Conservation (phyloP, 1,140 invertebrate species). For the Drosophila watanabei region DNA sequence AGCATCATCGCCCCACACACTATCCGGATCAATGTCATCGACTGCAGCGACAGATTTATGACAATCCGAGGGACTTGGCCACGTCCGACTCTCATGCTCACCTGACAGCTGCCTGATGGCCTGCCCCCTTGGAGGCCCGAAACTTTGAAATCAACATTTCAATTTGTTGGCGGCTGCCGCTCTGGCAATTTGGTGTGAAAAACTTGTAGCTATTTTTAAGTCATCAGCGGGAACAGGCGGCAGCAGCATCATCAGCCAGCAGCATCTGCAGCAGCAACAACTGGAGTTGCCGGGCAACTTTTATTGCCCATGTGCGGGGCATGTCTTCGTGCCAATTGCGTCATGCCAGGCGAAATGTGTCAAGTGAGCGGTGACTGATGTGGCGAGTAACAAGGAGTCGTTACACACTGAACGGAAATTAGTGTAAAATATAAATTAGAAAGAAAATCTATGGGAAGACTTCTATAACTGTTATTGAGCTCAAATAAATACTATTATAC, state of each 20-base stretch:
- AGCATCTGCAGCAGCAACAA: slow-evolving; percentile 12
- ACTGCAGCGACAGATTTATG: slow-evolving; percentile 76
- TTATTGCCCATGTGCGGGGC: slow-evolving; percentile 71
- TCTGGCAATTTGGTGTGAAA: slow-evolving; percentile 72
- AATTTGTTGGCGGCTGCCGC: slow-evolving; percentile 68
- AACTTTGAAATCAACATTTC: slow-evolving; percentile 79
- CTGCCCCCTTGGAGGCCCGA: slow-evolving; percentile 38
- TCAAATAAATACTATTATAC: background rate
- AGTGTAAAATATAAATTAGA: too few relatives aligned
- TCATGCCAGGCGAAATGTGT: slow-evolving; percentile 75
- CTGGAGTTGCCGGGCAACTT: slow-evolving; percentile 41
- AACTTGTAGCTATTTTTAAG: slow-evolving; percentile 76
- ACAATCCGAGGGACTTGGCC: slow-evolving; percentile 42
- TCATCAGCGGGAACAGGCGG: slow-evolving; percentile 21
- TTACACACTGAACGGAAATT: slow-evolving; percentile 6
- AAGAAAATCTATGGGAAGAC: background rate
- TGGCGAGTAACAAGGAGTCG: slow-evolving; percentile 78
- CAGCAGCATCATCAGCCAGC: background rate
- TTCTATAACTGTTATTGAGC: background rate
- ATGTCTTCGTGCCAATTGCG: slow-evolving; percentile 77
- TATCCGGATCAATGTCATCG: slow-evolving; percentile 55
- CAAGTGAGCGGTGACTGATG: slow-evolving; percentile 85
- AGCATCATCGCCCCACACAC: background rate
- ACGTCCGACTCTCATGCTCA: slow-evolving; percentile 46
- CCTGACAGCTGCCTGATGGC: slow-evolving; percentile 60